Base-by-base conservation (phyloP, 2,113 vertebrate genomes). In the Pseudorhombus dupliciocellatus region DNA sequence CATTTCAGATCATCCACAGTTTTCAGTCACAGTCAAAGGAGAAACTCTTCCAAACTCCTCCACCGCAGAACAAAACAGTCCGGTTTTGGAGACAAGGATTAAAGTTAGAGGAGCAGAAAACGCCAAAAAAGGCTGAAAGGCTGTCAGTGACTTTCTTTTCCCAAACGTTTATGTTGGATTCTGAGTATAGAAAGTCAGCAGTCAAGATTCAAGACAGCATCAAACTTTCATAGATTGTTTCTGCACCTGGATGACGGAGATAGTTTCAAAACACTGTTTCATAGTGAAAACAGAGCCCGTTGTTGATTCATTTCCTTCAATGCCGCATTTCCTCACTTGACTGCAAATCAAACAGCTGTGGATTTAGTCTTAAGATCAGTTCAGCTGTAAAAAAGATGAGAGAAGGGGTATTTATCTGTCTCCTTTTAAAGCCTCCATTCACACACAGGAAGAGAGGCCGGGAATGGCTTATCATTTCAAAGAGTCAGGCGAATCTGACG, bases 21-120 rank as follows among this genome's bases (percentile, higher is more conserved):
- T 76, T 89, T 91, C 81, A 74, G 73, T 85, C 70, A 77, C 24
- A 63, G 81, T 88, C 71, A 75, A 76, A 64, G 28, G 42, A 73
- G 51, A 53, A 55, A 8, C 42, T 61, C 46, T 2, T 52, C 63
- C 60, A 44, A 25, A 62, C 67, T 65, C 66, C 58, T 63, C 77
- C 66, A 63, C 12, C 25, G 46, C 40, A 37, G 5, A 37, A 70
- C 65, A 70, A 58, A 73, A 68, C 16, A 20, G 72, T 60, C 52
- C 59, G 21, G 25, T 66, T 70, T 78, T 34, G 34, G 26, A 72
- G 20, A 62, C 52, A 2, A 3, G 26, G 56, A 72, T 18, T 20
- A 70, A 31, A 81, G 77, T 51, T 37, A 42, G 30, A 60, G 7
- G 50, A 52, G 14, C 9, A 52, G 50, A 20, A 71, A 57, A 53